phyloP scores from a whole-genome alignment of 2,797 vertebrate species.

The Amniataba percoides region DNA sequence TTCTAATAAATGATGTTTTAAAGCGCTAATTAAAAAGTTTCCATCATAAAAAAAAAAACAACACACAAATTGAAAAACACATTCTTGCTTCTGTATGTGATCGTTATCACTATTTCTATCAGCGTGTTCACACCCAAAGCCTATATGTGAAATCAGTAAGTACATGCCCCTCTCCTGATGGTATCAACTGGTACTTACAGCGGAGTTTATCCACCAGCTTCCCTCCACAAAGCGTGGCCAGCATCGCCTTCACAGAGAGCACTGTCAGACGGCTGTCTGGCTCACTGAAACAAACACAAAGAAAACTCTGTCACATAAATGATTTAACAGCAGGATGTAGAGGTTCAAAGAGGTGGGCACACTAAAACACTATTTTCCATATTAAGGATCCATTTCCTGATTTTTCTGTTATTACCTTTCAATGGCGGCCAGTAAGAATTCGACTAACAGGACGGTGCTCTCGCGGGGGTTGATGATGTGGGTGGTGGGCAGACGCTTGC shows the following conservation, averaged over 20 bases:
- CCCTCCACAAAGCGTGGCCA: slow-evolving; percentile 94
- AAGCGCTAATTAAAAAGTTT: too few relatives aligned
- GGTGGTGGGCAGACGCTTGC: slow-evolving; percentile 93
- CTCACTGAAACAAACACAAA: slow-evolving; percentile 87
- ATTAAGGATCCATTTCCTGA: background rate
- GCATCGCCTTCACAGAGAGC: slow-evolving; percentile 94
- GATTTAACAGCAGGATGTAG: background rate
- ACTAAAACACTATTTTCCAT: background rate
- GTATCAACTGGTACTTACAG: slow-evolving; percentile 88
- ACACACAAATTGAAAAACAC: background rate
- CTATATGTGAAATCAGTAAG: background rate
- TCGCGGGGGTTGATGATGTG: slow-evolving; percentile 92
- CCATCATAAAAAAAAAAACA: too few relatives aligned
- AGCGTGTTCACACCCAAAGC: background rate
- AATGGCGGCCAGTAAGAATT: slow-evolving; percentile 91
- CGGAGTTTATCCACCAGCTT: slow-evolving; percentile 96
- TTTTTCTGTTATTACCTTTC: slow-evolving; percentile 84
- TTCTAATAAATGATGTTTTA: background rate
- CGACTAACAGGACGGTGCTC: slow-evolving; percentile 91
- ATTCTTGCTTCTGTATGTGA: background rate
- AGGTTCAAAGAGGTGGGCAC: background rate
- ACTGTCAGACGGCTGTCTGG: slow-evolving; percentile 91
- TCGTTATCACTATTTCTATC: background rate
- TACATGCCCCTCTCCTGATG: background rate
- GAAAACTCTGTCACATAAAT: background rate